Conservation (phyloP, 2,888 invertebrate species). For the Parnassius glacialis region DNA sequence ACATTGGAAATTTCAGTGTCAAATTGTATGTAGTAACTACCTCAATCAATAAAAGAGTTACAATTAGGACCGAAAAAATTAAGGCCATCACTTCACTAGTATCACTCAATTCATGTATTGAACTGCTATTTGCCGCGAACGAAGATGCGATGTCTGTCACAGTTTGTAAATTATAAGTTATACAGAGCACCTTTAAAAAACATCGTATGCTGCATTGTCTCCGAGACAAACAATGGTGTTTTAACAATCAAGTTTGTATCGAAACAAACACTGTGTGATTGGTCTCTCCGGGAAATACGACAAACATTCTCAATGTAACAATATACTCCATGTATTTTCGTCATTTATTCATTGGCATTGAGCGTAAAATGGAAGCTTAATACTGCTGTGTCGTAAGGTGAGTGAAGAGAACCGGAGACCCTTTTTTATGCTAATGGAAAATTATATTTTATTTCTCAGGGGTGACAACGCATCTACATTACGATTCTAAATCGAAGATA, state of each 20-base stretch:
- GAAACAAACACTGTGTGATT: slow-evolving; percentile 15
- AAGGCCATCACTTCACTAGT: slow-evolving; percentile 27
- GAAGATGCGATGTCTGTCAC: neutral
- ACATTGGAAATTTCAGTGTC: slow-evolving; percentile 44
- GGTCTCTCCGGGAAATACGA: slow-evolving; percentile 18
- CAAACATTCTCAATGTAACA: slow-evolving; percentile 9
- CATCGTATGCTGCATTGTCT: slow-evolving; percentile 22
- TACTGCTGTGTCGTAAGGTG: too few species aligned
- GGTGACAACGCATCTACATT: too few species aligned
- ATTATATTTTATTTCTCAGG: too few species aligned
- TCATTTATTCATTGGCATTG: neutral
- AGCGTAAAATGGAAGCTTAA: too few species aligned
- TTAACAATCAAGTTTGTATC: slow-evolving; percentile 22
- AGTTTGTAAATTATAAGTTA: slow-evolving; percentile 4
- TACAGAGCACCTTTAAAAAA: slow-evolving; percentile 18
- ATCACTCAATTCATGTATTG: slow-evolving; percentile 8
- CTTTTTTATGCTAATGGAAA: too few species aligned
- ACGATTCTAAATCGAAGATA: too few species aligned
- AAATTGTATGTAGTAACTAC: slow-evolving; percentile 45
- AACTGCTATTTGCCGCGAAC: neutral
- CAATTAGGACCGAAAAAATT: slow-evolving; percentile 31
- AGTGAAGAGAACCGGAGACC: too few species aligned
- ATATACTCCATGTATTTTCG: slow-evolving; percentile 1
- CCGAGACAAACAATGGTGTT: slow-evolving; percentile 27
- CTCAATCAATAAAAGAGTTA: slow-evolving; percentile 41